A percentile compares a stretch with the other conserved stretches of the same genome.
phyloP scores from a whole-genome alignment of 1,140 invertebrate genomes.

The Hyphantria cunea region DNA sequence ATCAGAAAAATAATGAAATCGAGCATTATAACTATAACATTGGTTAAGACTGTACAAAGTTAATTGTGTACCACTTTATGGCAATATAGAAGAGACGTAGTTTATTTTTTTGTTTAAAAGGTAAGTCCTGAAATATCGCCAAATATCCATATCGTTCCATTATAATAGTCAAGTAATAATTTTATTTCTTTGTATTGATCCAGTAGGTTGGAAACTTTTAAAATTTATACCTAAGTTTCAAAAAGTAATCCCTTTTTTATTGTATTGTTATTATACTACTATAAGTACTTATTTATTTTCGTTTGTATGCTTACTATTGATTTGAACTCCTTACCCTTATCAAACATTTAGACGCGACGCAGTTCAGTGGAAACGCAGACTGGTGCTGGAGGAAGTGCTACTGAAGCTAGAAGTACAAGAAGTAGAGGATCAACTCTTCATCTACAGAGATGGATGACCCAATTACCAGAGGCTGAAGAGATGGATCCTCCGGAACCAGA shows the following conservation, averaged over 20 bases:
- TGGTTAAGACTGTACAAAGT: not conserved
- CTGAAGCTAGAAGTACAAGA: conserved; percentile 68
- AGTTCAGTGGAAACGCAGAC: conserved; percentile 74
- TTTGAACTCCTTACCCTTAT: not conserved
- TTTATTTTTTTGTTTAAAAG: not conserved
- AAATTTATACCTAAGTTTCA: too few species aligned
- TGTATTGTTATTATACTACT: too few species aligned
- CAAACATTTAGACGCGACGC: conserved; percentile 58
- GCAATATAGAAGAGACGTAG: too few species aligned
- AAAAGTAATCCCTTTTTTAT: too few species aligned
- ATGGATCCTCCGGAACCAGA: conserved; percentile 69
- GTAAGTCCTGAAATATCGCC: conserved; percentile 6
- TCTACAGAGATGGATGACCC: conserved; percentile 88
- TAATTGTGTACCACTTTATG: not conserved
- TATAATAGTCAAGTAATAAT: not conserved
- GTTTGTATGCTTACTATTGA: too few species aligned
- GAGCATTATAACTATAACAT: too few species aligned
- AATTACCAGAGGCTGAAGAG: conserved; percentile 80
- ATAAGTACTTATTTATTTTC: too few species aligned
- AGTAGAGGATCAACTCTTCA: conserved; percentile 85
- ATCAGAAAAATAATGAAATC: too few species aligned
- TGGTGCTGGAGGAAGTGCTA: conserved; percentile 56
- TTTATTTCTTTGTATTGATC: too few species aligned
- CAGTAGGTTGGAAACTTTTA: too few species aligned
- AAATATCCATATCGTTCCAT: conserved; percentile 38